A percentile compares a stretch with the other conserved stretches of the same genome.
These are phyloP conservation scores for Musca domestica DNA, from an alignment of 1,140 invertebrate genomes.

Conservation along the genomic window DNA sequence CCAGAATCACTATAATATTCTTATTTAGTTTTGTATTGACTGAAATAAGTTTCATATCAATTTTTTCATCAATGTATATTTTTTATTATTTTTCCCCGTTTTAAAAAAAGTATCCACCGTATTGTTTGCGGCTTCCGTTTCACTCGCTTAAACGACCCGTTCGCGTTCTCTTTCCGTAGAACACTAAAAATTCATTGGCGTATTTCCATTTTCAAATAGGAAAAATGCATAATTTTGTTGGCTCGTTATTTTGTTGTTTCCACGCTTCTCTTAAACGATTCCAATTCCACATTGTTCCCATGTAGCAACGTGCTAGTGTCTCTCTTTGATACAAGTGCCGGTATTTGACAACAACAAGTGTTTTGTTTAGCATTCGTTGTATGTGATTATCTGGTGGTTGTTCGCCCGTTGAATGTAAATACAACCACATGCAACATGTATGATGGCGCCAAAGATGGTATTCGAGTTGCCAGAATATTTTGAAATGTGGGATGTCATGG, in stretches of 20 bases:
- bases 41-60: not conserved
- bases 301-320: not conserved
- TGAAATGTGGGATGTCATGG: no score
- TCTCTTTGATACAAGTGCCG: not conserved
- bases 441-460: not conserved
- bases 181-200: not conserved
- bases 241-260: no score
- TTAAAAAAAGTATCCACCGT: not conserved
- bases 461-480: not conserved
- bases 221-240: not conserved
- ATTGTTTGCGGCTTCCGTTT: not conserved
- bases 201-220: constrained; percentile 11
- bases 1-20: not conserved
- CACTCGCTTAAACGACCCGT: not conserved
- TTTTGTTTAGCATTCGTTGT: not conserved
- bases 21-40: not conserved
- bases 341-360: constrained; percentile 3
- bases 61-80: not conserved
- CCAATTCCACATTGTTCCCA: not conserved
- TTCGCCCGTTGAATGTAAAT: no score
- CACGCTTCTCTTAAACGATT: not conserved
- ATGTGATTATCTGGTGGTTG: not conserved
- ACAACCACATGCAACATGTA: not conserved
- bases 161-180: constrained; percentile 19
- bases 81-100: not conserved